Percentiles rank a stretch among this genome's conserved stretches.
Conservation (phyloP, 2,888 invertebrate genomes). For the Caprella mutica region DNA sequence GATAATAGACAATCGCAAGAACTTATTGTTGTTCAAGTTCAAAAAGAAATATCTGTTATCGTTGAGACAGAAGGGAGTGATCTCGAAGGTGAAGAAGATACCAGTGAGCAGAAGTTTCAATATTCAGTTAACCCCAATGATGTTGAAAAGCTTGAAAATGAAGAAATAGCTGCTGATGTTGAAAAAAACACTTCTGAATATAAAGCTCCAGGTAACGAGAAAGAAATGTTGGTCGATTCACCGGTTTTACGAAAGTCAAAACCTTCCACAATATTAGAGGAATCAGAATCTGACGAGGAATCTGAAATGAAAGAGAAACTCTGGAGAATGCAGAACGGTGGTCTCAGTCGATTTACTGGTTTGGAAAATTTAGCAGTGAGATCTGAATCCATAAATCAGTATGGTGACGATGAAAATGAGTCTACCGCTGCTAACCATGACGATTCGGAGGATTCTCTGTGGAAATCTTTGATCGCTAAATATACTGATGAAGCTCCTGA, state of each 20-base stretch:
- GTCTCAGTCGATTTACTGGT: constrained; percentile 22
- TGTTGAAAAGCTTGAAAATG: not conserved
- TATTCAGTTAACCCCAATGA: not conserved
- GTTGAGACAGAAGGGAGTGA: no score
- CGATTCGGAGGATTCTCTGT: not conserved
- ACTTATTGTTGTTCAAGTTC: no score
- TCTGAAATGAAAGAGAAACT: constrained; percentile 13
- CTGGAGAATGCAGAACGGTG: constrained; percentile 15
- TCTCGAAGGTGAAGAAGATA: not conserved
- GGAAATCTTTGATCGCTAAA: constrained; percentile 8
- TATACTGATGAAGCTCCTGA: constrained; percentile 1
- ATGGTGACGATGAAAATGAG: not conserved
- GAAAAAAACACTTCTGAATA: no score
- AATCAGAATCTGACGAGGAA: constrained; percentile 10
- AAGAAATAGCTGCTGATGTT: not conserved
- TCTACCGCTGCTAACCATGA: not conserved
- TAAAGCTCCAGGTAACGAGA: no score
- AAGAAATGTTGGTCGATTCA: no score
- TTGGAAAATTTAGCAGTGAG: constrained; percentile 20
- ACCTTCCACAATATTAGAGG: constrained; percentile 10
- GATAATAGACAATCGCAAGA: no score
- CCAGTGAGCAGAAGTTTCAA: no score
- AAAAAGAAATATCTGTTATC: no score
- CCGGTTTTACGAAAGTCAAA: not conserved
- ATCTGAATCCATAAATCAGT: constrained; percentile 2